A percentile compares a stretch with the other conserved stretches of the same genome.
These are phyloP conservation scores for Corvus hawaiiensis DNA, from an alignment of 2,113 vertebrate genomes.

Conservation along the genomic window DNA sequence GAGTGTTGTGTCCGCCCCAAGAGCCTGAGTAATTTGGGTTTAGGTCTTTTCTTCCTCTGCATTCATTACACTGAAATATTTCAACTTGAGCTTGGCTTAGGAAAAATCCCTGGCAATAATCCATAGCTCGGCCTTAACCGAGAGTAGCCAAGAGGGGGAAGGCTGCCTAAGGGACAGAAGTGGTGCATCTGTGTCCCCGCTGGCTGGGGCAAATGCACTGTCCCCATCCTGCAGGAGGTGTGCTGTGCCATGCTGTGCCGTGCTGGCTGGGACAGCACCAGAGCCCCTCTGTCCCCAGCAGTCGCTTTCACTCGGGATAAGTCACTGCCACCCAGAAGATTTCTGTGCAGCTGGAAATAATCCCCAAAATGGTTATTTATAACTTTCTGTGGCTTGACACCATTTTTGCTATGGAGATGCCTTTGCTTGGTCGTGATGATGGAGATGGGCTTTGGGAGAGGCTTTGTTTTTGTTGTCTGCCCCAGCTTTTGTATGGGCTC, in stretches of 20 bases:
- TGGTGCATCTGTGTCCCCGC: rapidly evolving
- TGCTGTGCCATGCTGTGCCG: rapidly evolving
- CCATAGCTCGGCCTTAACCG: too few species aligned
- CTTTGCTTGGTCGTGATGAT: rapidly evolving
- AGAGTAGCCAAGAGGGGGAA: neutral
- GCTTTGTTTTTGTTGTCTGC: neutral
- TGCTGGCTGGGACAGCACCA: neutral
- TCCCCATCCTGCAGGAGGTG: neutral
- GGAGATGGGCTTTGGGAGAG: neutral
- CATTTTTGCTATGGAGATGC: neutral
- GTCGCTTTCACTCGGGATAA: rapidly evolving
- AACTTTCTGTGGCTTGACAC: rapidly evolving
- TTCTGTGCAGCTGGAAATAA: neutral
- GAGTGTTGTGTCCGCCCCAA: neutral
- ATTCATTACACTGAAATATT: neutral
- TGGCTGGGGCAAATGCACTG: too few species aligned
- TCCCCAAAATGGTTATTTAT: neutral
- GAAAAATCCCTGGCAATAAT: neutral
- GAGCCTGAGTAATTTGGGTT: neutral
- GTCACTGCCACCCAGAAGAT: neutral
- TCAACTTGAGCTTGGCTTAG: neutral
- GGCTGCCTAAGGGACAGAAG: neutral
- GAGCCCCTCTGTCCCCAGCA: neutral
- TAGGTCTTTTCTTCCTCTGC: neutral
- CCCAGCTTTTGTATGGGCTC: neutral